phyloP scores from a whole-genome alignment of 23 tunicate genomes.

The Oikopleura vanhoeffeni region DNA sequence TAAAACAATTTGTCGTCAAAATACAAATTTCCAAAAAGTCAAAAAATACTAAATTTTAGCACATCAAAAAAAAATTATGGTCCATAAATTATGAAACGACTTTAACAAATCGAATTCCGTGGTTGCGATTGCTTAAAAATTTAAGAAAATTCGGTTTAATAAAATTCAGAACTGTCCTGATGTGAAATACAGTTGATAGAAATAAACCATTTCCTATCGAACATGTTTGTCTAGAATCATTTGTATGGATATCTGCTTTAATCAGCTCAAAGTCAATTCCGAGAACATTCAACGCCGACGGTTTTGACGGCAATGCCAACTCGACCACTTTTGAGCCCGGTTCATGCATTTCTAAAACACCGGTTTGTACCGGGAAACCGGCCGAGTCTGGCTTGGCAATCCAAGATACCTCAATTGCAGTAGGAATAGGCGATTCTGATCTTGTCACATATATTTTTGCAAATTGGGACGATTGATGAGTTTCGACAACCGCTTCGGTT shows the following conservation, averaged over 20 bases:
- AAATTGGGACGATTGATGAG: background rate
- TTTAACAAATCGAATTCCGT: too few species aligned
- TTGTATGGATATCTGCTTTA: constrained; percentile 4
- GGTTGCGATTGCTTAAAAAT: too few species aligned
- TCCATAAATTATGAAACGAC: too few species aligned
- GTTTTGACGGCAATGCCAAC: background rate
- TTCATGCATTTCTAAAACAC: background rate
- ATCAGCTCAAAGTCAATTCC: constrained; percentile 10
- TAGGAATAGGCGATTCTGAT: background rate
- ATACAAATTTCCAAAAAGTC: too few species aligned
- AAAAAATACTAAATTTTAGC: too few species aligned
- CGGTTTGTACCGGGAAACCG: background rate
- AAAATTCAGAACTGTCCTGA: too few species aligned
- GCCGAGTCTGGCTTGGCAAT: constrained; percentile 3
- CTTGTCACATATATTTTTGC: background rate
- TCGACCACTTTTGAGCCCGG: background rate
- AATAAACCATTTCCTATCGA: too few species aligned
- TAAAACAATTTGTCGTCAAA: too few species aligned
- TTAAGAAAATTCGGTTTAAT: too few species aligned
- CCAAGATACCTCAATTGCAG: constrained; percentile 6
- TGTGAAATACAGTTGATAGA: too few species aligned
- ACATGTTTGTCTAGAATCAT: background rate
- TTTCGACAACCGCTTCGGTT: background rate
- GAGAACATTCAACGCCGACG: background rate
- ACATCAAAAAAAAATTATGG: too few species aligned